Evolutionary conservation across 2,888 invertebrate species (phyloP).

Genomic region (Macrophya alboannulata): DNA sequence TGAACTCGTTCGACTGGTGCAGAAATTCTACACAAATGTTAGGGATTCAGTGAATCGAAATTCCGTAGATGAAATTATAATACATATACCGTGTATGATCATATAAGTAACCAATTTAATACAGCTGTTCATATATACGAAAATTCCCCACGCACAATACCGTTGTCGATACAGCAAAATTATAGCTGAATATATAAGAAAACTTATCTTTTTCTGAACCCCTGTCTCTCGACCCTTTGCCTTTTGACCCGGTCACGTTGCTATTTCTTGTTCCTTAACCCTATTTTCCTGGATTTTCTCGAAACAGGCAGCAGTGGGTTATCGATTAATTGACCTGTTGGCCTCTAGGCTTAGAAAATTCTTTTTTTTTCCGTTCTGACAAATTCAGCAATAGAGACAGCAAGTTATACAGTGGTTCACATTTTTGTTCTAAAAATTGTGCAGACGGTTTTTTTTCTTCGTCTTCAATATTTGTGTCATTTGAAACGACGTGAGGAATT

Average conservation of each 20-base stretch:
- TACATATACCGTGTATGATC: neutral
- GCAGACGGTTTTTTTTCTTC: neutral
- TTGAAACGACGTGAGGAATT: no score
- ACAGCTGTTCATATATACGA: neutral
- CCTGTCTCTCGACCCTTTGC: slow-evolving; percentile 5
- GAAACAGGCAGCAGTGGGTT: slow-evolving; percentile 4
- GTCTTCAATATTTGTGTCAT: neutral
- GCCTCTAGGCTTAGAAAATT: neutral
- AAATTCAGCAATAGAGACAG: neutral
- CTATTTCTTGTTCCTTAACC: slow-evolving; percentile 37
- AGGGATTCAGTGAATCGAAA: neutral
- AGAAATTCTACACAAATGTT: neutral
- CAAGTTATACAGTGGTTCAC: neutral
- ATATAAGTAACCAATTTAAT: neutral
- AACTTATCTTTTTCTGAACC: slow-evolving; percentile 1
- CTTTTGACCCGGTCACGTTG: slow-evolving; percentile 24
- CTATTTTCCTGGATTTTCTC: neutral
- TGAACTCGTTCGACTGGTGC: neutral
- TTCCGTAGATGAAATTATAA: neutral
- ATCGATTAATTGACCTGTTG: slow-evolving; percentile 29
- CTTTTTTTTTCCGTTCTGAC: slow-evolving; percentile 5
- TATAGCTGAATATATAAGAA: slow-evolving; percentile 11
- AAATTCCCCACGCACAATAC: neutral
- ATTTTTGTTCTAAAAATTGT: neutral
- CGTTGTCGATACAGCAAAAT: slow-evolving; percentile 20